phyloP scores from a whole-genome alignment of 2,113 vertebrate genomes.

The Anser cygnoides region DNA sequence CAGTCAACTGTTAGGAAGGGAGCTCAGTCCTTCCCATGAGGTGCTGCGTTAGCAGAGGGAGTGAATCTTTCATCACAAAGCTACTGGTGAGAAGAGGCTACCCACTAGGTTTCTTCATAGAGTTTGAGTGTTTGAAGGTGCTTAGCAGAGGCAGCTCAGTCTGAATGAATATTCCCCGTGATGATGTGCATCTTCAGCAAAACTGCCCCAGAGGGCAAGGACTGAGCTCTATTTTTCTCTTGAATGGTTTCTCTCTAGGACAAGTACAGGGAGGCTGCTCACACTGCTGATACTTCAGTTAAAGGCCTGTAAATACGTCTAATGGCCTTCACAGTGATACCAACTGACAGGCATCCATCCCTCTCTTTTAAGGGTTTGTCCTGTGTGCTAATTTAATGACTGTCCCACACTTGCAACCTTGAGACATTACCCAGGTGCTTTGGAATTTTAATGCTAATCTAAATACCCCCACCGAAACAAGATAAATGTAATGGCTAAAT shows the following conservation, averaged over 20 bases:
- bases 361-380: neutral
- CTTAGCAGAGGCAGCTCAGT: neutral
- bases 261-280: neutral
- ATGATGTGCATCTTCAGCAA: neutral
- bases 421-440: conserved; percentile 1
- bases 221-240: neutral
- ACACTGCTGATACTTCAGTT: neutral
- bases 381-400: neutral
- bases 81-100: neutral
- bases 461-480: conserved; percentile 9
- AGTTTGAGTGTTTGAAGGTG: too few relatives aligned
- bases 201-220: neutral
- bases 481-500: conserved; percentile 20
- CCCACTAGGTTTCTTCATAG: neutral
- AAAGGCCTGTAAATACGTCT: neutral
- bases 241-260: neutral
- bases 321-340: neutral
- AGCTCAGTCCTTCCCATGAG: neutral
- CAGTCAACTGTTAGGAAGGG: neutral
- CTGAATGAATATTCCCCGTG: neutral
- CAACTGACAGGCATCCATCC: neutral
- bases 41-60: neutral
- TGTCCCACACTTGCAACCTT: neutral
- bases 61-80: neutral
- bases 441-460: conserved; percentile 46